These are phyloP conservation scores for Drosophila bipectinata DNA, from an alignment of 1,140 invertebrate species.

Conservation along the genomic window DNA sequence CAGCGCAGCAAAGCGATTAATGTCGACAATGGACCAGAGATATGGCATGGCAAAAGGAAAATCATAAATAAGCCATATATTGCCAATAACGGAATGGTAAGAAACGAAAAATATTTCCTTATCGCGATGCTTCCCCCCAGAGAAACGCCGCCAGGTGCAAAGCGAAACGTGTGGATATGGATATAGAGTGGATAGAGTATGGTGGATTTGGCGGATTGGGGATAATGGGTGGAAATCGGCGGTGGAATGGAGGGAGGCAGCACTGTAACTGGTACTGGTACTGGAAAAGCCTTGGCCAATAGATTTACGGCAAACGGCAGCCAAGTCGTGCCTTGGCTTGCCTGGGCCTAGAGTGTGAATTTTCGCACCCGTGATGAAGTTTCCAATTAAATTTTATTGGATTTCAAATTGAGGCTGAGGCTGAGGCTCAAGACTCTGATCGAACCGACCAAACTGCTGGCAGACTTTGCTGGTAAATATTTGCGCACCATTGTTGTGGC, in stretches of 20 bases:
- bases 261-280: constrained; percentile 6
- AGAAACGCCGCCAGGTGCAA: constrained; percentile 59
- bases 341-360: constrained; percentile 75
- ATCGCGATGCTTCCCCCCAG: constrained; percentile 67
- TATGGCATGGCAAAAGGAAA: constrained; percentile 80
- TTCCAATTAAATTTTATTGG: constrained; percentile 84
- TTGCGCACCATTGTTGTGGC: constrained; percentile 76
- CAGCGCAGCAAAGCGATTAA: constrained; percentile 73
- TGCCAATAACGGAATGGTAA: constrained; percentile 69
- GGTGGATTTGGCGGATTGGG: constrained; percentile 2
- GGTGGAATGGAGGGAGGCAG: neutral
- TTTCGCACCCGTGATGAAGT: constrained; percentile 83
- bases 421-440: constrained; percentile 50
- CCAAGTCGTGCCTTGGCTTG: constrained; percentile 69
- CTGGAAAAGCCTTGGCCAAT: constrained; percentile 59
- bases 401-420: constrained; percentile 77
- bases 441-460: constrained; percentile 34
- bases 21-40: constrained; percentile 74
- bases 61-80: constrained; percentile 78
- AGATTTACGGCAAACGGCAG: constrained; percentile 81
- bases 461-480: constrained; percentile 62
- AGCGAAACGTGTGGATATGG: constrained; percentile 33
- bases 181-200: constrained; percentile 8
- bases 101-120: constrained; percentile 73
- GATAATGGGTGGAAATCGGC: constrained; percentile 6